phyloP scores from a whole-genome alignment of 1,140 invertebrate species.

The Zaprionus vittiger region DNA sequence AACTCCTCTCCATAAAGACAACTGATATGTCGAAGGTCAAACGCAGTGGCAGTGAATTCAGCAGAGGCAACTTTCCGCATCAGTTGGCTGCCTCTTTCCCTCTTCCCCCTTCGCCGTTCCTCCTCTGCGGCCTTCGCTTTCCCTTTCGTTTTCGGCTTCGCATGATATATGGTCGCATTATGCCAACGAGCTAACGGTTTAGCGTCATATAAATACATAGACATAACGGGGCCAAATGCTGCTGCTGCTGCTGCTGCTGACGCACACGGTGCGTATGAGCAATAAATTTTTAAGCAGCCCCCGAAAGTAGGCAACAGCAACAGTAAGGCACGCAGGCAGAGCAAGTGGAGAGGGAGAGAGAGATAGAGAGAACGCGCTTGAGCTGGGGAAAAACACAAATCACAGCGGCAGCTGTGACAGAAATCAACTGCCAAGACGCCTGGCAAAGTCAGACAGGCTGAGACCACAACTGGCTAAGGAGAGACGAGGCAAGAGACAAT shows the following conservation, averaged over 20 bases:
- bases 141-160: slow-evolving; percentile 13
- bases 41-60: neutral
- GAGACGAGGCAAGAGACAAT: neutral
- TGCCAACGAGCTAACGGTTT: slow-evolving; percentile 38
- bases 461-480: slow-evolving; percentile 15
- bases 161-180: slow-evolving; percentile 45
- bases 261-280: slow-evolving; percentile 67
- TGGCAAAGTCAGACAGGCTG: slow-evolving; percentile 56
- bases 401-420: slow-evolving; percentile 75
- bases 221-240: slow-evolving; percentile 32
- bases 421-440: slow-evolving; percentile 74
- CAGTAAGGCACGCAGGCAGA: slow-evolving; percentile 1
- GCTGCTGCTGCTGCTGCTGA: slow-evolving; percentile 14
- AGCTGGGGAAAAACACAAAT: slow-evolving; percentile 56
- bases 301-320: slow-evolving; percentile 46
- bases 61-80: slow-evolving; percentile 13
- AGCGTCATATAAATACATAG: slow-evolving; percentile 39
- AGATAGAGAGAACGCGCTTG: neutral
- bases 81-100: neutral
- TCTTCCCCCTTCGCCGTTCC: neutral
- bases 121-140: neutral
- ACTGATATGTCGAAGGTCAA: neutral
- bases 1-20: neutral
- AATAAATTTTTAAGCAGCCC: slow-evolving; percentile 64
- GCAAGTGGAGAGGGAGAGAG: neutral